phyloP scores from a whole-genome alignment of 2,113 vertebrate genomes.

The Tautogolabrus adspersus region DNA sequence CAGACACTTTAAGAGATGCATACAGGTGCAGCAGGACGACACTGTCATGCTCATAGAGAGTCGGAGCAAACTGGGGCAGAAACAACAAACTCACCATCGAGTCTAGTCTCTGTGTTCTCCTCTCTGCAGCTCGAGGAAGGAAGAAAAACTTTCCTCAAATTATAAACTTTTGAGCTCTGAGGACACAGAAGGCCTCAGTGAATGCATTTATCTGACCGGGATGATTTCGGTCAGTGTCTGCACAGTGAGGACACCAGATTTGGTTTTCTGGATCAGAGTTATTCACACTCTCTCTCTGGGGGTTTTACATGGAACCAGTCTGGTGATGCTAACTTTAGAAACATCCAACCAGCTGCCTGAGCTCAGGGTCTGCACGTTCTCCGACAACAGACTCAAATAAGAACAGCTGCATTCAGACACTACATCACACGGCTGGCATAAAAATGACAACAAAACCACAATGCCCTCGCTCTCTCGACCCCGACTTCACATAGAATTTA shows the following conservation, averaged over 20 bases:
- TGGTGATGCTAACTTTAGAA: constrained; percentile 14
- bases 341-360: constrained; percentile 24
- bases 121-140: constrained; percentile 7
- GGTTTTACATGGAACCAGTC: constrained; percentile 1
- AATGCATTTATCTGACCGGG: background rate
- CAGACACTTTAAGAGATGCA: constrained; percentile 24
- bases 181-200: background rate
- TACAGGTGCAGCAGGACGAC: constrained; percentile 39
- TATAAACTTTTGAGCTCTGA: background rate
- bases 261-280: background rate
- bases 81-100: constrained; percentile 34
- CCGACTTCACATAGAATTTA: no score
- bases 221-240: background rate
- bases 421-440: constrained; percentile 1
- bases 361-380: background rate
- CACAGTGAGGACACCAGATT: background rate
- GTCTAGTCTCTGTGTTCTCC: constrained; percentile 8
- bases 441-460: background rate
- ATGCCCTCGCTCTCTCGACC: background rate
- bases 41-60: constrained; percentile 12
- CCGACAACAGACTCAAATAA: no score
- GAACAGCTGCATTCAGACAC: constrained; percentile 48
- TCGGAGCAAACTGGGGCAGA: constrained; percentile 36
- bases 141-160: constrained; percentile 13
- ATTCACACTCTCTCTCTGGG: constrained; percentile 10